Conservation (phyloP, 2,113 vertebrate genomes). For the Xyrauchen texanus region DNA sequence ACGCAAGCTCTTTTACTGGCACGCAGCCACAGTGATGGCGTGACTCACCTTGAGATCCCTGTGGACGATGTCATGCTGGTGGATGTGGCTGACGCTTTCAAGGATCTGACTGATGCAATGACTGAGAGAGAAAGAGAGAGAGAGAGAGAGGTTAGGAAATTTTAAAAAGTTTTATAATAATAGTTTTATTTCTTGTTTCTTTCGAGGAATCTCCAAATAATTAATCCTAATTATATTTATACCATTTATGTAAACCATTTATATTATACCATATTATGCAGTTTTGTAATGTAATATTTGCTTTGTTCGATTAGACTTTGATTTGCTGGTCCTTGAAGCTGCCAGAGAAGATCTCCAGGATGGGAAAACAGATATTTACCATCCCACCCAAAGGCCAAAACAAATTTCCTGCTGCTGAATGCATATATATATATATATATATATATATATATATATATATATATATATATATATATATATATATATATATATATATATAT, state of each 20-base stretch:
- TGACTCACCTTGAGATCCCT: constrained; percentile 96
- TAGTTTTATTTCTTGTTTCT: no score
- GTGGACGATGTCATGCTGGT: constrained; percentile 99
- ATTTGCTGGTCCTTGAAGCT: background rate
- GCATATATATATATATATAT: no score
- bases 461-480: no score
- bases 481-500: no score
- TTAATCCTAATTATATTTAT: no score
- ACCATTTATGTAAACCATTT: no score
- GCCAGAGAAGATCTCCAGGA: background rate
- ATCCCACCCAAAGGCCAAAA: constrained; percentile 37
- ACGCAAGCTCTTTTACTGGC: background rate
- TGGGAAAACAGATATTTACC: constrained; percentile 38
- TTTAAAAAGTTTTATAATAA: no score
- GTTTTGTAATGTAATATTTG: no score
- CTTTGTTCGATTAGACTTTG: no score
- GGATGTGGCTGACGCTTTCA: constrained; percentile 98
- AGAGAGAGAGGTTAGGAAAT: constrained; percentile 28
- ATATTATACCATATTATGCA: no score
- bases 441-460: no score
- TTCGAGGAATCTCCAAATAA: no score
- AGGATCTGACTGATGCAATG: constrained; percentile 99
- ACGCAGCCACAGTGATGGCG: constrained; percentile 56
- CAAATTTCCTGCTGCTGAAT: constrained; percentile 19
- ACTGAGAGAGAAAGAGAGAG: constrained; percentile 71